phyloP scores from a whole-genome alignment of 2,113 vertebrate species.

The Serranochromis macrocephalus region DNA sequence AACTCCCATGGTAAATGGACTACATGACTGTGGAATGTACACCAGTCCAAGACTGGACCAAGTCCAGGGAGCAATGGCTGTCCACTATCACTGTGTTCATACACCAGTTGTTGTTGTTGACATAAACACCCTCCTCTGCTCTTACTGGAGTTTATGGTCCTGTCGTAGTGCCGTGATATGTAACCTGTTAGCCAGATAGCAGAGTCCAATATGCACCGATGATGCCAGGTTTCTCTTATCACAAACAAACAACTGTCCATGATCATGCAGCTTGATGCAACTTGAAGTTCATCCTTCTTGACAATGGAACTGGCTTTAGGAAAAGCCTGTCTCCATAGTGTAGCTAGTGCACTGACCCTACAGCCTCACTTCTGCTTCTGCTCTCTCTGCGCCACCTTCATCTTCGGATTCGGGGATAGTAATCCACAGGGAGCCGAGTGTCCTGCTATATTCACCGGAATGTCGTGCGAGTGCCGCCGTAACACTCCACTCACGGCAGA shows the following conservation, averaged over 20 bases:
- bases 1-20: background rate
- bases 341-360: background rate
- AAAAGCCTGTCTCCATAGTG: background rate
- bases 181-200: background rate
- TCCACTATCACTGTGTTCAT: background rate
- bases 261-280: background rate
- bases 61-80: background rate
- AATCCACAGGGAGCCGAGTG: background rate
- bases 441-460: background rate
- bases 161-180: background rate
- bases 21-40: background rate
- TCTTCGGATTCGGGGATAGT: background rate
- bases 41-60: background rate
- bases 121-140: background rate
- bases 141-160: background rate
- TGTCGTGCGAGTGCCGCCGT: no score
- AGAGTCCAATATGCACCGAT: background rate
- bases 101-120: background rate
- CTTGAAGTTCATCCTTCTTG: background rate
- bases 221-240: background rate
- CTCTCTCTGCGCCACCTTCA: background rate
- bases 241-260: background rate
- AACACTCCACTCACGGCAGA: background rate
- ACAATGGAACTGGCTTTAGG: background rate
- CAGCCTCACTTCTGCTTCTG: background rate